phyloP scores from a whole-genome alignment of 1,140 invertebrate species.

The Drosophila insularis region DNA sequence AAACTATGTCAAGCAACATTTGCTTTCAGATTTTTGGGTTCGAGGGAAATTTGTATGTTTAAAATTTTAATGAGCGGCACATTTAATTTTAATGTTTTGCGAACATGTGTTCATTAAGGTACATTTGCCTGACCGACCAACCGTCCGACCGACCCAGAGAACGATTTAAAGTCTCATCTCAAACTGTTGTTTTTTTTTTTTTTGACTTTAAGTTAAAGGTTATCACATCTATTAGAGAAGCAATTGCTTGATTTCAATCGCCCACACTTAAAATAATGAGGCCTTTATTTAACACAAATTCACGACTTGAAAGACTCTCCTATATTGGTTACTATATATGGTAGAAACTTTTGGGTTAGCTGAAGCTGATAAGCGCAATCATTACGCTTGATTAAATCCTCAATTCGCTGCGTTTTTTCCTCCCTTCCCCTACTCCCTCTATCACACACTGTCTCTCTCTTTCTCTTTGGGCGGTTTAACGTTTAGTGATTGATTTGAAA shows the following conservation, averaged over 20 bases:
- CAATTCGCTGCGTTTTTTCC: conserved; percentile 38
- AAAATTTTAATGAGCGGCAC: conserved; percentile 73
- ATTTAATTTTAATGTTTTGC: conserved; percentile 77
- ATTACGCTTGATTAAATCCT: conserved; percentile 75
- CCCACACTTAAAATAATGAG: conserved; percentile 77
- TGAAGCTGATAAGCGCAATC: conserved; percentile 69
- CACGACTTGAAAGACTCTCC: conserved; percentile 38
- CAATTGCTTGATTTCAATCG: conserved; percentile 31
- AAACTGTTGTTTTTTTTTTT: neutral
- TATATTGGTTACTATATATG: conserved; percentile 11
- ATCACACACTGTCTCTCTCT: conserved; percentile 11
- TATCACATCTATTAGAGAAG: conserved; percentile 47
- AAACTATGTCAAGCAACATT: conserved; percentile 62
- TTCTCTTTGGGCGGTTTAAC: conserved; percentile 8
- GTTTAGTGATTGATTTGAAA: conserved; percentile 75
- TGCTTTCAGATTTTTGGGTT: conserved; percentile 27
- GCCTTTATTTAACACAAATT: conserved; percentile 76
- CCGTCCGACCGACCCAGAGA: neutral
- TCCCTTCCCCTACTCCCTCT: neutral
- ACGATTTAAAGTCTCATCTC: conserved; percentile 10
- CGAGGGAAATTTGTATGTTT: conserved; percentile 54
- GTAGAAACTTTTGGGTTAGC: conserved; percentile 14
- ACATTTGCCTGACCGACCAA: conserved; percentile 23
- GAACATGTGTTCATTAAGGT: conserved; percentile 77
- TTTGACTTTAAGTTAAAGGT: conserved; percentile 24